phyloP scores from a whole-genome alignment of 1,140 invertebrate genomes.

The Bursaphelenchus mucronatus region DNA sequence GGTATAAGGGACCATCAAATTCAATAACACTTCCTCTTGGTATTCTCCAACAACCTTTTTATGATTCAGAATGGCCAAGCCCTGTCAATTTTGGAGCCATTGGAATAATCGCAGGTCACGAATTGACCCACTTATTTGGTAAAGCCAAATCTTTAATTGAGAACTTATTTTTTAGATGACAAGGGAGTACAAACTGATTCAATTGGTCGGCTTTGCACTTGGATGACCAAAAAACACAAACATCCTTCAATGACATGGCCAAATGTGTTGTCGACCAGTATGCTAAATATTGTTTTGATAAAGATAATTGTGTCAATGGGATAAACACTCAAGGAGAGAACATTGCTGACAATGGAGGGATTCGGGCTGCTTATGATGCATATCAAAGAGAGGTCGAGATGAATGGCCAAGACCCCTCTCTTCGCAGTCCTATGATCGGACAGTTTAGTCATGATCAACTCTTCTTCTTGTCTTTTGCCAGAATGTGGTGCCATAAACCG shows the following conservation, averaged over 20 bases:
- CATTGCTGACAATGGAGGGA: too few species aligned
- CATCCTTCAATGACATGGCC: constrained; percentile 66
- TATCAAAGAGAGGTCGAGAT: too few species aligned
- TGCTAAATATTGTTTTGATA: constrained; percentile 62
- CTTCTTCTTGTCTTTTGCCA: too few species aligned
- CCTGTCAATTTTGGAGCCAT: constrained; percentile 76
- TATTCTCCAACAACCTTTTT: constrained; percentile 48
- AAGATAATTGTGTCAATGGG: too few species aligned
- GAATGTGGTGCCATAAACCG: too few species aligned
- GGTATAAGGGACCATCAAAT: background rate
- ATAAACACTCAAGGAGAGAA: too few species aligned
- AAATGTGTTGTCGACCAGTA: constrained; percentile 87
- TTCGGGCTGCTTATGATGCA: too few species aligned
- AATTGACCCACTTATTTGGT: constrained; percentile 77
- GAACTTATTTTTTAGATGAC: constrained; percentile 8
- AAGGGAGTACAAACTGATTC: constrained; percentile 77
- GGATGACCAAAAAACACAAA: constrained; percentile 69
- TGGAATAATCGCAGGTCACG: constrained; percentile 76
- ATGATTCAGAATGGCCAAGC: constrained; percentile 43
- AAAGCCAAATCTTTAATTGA: constrained; percentile 3
- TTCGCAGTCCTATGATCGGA: too few species aligned
- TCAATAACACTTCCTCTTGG: constrained; percentile 19
- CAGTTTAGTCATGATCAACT: too few species aligned
- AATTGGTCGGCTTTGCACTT: constrained; percentile 77
- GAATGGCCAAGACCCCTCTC: too few species aligned